Base-by-base conservation (phyloP, 2,888 invertebrate genomes). In the Zeuzera pyrina region DNA sequence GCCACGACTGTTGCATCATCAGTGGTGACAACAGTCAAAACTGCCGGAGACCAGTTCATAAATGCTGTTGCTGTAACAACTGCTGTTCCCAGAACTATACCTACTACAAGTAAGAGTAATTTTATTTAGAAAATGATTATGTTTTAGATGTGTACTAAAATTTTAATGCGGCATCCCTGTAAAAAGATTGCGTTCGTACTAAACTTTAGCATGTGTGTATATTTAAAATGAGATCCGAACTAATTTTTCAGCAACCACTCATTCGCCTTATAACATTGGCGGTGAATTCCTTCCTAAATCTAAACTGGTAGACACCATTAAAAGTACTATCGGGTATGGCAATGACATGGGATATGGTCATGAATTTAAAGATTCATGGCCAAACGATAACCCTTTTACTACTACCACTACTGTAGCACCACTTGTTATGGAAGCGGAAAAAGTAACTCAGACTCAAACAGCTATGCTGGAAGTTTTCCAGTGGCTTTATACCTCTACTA, bases 391-490 rank as follows among this genome's bases (percentile, higher is more conserved):
- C 51, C 84, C 85, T 43, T 81, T 84, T 49, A 83, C 83, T 43
- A 78, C 79, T 40, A 73, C 78, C 36, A 76, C 81, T 33, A 65
- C 72, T 45, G 64, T 72, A 36, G 61, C 76, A 39, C 72, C 85
- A 43, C 59, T 78, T 49, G 71, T 78, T 31, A 64, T 74, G 41
- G 73, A 76, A 44, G 57, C 73, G 33, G 72, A 81, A 39, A 81
- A 85, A 56, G 71, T 74, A 42, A 78, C 86, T 33, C 74, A 70
- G 53, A 70, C 81, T 39, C 81, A 79, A 53, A 77, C 85, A 35
- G 81, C 84, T 43, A 76, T 84, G 69, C 68, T 84, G 58, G 78
- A 84, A 61, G 76, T 81, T 43, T 81, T 84, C 63, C 81, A 84
- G 57, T 84, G 84, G 73, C 67, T 84, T 42, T 79, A 70, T 44